These are phyloP conservation scores for Leucoraja ocellata DNA, from an alignment of 2,797 vertebrate species.

Conservation along the genomic window DNA sequence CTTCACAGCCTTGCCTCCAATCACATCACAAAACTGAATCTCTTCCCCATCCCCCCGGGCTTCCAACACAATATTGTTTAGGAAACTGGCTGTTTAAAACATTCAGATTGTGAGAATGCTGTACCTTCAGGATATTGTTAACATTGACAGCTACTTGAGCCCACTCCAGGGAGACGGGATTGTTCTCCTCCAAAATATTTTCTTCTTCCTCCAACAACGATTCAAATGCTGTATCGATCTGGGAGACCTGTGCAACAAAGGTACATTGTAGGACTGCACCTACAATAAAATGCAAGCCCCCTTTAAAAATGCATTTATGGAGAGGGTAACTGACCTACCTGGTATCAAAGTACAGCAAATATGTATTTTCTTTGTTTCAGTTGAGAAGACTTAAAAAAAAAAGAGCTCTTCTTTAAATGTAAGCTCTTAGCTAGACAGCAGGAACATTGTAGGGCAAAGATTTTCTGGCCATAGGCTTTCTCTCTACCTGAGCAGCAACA, in stretches of 20 bases:
- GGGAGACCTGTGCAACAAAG: slow-evolving; percentile 70
- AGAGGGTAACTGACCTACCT: background rate
- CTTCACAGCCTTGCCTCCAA: background rate
- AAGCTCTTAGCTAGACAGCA: too few species aligned
- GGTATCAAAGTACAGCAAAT: too few species aligned
- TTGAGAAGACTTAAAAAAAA: too few species aligned
- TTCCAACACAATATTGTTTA: background rate
- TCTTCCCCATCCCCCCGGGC: background rate
- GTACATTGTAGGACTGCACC: background rate
- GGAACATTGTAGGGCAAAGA: too few species aligned
- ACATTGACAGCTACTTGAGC: slow-evolving; percentile 71
- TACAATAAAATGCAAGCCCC: background rate
- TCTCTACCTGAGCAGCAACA: too few species aligned
- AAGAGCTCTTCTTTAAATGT: too few species aligned
- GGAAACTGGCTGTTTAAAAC: background rate
- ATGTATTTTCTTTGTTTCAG: too few species aligned
- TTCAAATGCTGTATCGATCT: slow-evolving; percentile 79
- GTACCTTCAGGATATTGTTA: slow-evolving; percentile 83
- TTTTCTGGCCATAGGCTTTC: too few species aligned
- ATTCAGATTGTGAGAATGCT: background rate
- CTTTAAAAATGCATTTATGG: background rate
- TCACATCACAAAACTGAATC: background rate
- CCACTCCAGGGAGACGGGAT: slow-evolving; percentile 72
- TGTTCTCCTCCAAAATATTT: slow-evolving; percentile 65
- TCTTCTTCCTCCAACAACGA: slow-evolving; percentile 85